Base-by-base conservation (phyloP, 2,888 invertebrate genomes). In the Panopea generosa region DNA sequence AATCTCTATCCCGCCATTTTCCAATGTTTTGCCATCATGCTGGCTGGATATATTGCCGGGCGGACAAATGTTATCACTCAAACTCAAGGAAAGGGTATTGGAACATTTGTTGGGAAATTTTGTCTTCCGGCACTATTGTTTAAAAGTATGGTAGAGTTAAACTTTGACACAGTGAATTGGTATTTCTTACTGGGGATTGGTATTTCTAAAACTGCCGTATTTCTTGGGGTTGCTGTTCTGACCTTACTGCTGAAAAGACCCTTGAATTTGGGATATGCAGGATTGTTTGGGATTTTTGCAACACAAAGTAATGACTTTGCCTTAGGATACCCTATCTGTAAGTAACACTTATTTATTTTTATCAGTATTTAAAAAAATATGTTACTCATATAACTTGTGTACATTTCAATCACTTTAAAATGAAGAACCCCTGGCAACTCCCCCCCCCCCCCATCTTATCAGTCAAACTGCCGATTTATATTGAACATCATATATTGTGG, bases 221-320 rank as follows among this genome's bases (percentile, higher is more conserved):
- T 98, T 78, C 43, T 89, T 20, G 57, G 86, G 2, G 90, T 91
- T 1, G 81, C 96, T 57, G 91, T 96, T 50, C 94, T 98, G 29
- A 96, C 96, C 2, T 89, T 97, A 75, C 92, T 98, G 50, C 95
- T 97, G 49, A 86, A 93, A 50, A 90, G 96, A 90, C 97, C 97
- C 6, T 91, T 96, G 20, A 96, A 97, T 93, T 94, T 96, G 82
- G 97, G 97, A 2, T 95, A 96, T 88, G 97, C 97, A 52, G 98
- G 98, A 16, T 94, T 99, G 71, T 96, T 97, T 94, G 97, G 97
- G 20, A 98, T 99, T 89, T 98, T 98, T 92, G 96, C 97, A 86
- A 98, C 98, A 0, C 98, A 98, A 92, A 98, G 98, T 91, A 99
- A 99, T 94, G 99, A 99, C 93, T 98, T 99, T 94, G 98, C 99